Conservation (phyloP, 2,888 invertebrate species). For the Mesorhabditis belari region DNA sequence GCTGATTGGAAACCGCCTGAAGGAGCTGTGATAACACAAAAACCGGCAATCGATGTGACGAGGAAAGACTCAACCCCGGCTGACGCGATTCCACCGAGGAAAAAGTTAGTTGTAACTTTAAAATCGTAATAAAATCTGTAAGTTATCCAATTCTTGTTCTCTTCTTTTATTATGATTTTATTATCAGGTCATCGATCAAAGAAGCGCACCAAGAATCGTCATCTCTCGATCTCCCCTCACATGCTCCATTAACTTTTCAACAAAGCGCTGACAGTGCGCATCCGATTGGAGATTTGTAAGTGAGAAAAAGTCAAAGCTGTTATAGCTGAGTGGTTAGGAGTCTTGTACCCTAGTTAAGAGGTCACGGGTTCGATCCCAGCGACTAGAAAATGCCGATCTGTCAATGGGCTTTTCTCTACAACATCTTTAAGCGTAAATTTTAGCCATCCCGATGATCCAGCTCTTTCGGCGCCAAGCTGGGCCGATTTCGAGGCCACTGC, state of each 20-base stretch:
- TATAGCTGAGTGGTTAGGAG: no score
- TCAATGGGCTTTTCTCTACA: no score
- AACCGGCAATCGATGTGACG: constrained; percentile 8
- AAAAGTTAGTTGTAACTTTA: constrained; percentile 7
- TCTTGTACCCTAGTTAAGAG: no score
- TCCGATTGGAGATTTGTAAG: constrained; percentile 28
- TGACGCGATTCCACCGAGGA: constrained; percentile 28
- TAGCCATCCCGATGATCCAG: constrained; percentile 20
- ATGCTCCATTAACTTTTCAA: constrained; percentile 16
- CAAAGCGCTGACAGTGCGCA: constrained; percentile 14
- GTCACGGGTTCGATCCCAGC: no score
- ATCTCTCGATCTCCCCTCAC: constrained; percentile 16
- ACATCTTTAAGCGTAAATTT: background rate
- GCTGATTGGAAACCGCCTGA: constrained; percentile 35
- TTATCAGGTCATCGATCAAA: constrained; percentile 16
- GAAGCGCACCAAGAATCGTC: constrained; percentile 31
- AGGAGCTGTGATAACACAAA: constrained; percentile 6
- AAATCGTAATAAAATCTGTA: background rate
- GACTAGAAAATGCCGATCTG: no score
- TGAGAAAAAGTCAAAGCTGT: background rate
- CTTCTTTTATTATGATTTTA: background rate
- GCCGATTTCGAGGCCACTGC: constrained; percentile 39
- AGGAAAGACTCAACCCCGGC: constrained; percentile 11
- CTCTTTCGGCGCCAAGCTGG: constrained; percentile 30
- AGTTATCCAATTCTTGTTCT: background rate